A percentile compares a stretch with the other conserved stretches of the same genome.
Evolutionary conservation across 2,797 vertebrate species (phyloP).

Genomic region (Argya squamiceps): DNA sequence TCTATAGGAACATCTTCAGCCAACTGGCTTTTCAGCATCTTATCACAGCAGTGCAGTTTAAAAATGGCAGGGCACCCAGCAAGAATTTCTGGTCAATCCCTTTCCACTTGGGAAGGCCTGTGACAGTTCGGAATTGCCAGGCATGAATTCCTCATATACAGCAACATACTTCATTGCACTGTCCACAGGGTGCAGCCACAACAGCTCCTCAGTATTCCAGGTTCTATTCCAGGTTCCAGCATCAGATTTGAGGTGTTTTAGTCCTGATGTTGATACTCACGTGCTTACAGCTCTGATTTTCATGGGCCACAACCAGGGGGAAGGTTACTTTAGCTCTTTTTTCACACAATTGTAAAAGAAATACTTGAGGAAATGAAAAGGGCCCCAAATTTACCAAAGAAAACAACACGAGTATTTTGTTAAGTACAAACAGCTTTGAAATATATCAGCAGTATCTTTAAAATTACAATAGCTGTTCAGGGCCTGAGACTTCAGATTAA

Average conservation of each 20-base stretch:
- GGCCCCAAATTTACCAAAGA: not conserved
- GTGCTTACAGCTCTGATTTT: not conserved
- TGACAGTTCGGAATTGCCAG: not conserved
- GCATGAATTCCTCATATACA: not conserved
- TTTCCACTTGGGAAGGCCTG: not conserved
- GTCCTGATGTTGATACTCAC: not conserved
- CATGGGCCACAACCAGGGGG: not conserved
- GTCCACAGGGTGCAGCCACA: not conserved
- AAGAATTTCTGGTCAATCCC: not conserved
- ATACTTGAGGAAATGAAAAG: not conserved
- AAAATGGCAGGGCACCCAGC: not conserved
- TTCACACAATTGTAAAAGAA: not conserved
- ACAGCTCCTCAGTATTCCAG: not conserved
- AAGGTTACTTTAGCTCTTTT: not conserved
- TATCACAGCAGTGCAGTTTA: not conserved
- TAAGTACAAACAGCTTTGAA: constrained; percentile 1
- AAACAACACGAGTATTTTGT: not conserved
- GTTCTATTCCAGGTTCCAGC: not conserved
- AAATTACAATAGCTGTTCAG: constrained; percentile 30
- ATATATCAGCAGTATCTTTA: constrained; percentile 25
- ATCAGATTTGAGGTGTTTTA: not conserved
- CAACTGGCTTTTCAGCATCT: not conserved
- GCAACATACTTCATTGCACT: not conserved
- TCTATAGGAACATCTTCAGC: not conserved
- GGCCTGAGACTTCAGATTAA: constrained; percentile 26